These are phyloP conservation scores for Podargus strigoides DNA, from an alignment of 2,797 vertebrate genomes.

Conservation along the genomic window DNA sequence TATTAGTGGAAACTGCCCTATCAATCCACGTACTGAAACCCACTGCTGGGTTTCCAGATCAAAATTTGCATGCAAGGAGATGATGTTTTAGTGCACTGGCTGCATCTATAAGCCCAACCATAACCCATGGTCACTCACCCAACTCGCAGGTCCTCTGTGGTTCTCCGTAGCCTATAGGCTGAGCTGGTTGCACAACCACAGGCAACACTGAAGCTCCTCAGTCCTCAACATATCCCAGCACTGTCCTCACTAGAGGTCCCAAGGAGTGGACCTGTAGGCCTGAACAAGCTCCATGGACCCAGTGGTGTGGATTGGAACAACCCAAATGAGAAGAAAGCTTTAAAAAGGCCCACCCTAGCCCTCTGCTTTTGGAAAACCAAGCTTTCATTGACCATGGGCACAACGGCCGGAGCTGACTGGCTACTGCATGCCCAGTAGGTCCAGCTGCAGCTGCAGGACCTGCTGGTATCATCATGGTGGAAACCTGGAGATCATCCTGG, in stretches of 20 bases:
- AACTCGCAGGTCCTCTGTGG: not conserved
- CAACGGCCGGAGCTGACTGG: not conserved
- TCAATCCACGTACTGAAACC: not conserved
- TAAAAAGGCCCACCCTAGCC: not conserved
- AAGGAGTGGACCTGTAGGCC: not conserved
- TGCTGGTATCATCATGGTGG: not conserved
- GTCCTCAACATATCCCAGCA: accelerated
- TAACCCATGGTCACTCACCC: accelerated
- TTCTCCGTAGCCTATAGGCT: not conserved
- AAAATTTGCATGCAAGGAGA: not conserved
- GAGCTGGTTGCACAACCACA: not conserved
- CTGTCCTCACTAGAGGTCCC: not conserved
- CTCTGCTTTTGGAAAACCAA: not conserved
- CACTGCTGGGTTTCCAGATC: not conserved
- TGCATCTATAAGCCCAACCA: not conserved
- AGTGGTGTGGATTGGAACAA: not conserved
- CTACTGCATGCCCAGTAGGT: not conserved
- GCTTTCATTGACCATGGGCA: not conserved
- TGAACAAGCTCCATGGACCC: not conserved
- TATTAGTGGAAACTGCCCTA: not conserved
- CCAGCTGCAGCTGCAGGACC: not conserved
- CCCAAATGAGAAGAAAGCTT: not conserved
- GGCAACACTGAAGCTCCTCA: not conserved
- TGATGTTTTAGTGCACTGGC: accelerated
- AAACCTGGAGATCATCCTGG: not conserved